phyloP scores from a whole-genome alignment of 2,888 invertebrate species.

The Agrochola lychnidis region DNA sequence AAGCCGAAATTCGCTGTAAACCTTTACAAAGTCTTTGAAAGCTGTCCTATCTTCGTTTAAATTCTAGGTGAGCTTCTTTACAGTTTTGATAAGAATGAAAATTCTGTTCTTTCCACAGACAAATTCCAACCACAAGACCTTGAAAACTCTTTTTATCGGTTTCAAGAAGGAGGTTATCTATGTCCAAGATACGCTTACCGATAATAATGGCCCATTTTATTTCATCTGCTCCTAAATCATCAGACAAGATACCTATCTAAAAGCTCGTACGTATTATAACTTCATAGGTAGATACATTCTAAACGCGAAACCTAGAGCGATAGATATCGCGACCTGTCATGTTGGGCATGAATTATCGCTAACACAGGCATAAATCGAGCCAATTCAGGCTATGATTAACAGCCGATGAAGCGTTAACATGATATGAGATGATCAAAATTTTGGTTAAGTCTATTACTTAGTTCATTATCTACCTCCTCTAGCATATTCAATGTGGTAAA shows the following conservation, averaged over 20 bases:
- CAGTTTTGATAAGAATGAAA: not conserved
- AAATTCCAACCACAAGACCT: no score
- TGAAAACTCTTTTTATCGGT: not conserved
- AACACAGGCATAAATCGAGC: constrained; percentile 44
- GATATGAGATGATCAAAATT: constrained; percentile 12
- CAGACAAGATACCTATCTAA: not conserved
- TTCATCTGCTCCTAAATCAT: not conserved
- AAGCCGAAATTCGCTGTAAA: no score
- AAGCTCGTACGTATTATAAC: not conserved
- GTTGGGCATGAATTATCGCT: constrained; percentile 42
- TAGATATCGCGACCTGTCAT: constrained; percentile 45
- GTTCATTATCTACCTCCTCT: not conserved
- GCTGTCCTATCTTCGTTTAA: not conserved
- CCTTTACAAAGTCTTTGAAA: not conserved
- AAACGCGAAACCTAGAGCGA: constrained; percentile 13
- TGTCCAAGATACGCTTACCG: not conserved
- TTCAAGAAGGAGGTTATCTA: not conserved
- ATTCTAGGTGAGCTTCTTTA: no score
- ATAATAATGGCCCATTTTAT: not conserved
- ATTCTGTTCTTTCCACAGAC: not conserved
- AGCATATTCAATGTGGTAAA: not conserved
- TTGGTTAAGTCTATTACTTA: not conserved
- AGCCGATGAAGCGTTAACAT: constrained; percentile 7
- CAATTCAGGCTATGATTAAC: constrained; percentile 45
- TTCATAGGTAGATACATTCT: constrained; percentile 15